phyloP scores from a whole-genome alignment of 2,113 vertebrate species.

The Platysteira castanea region DNA sequence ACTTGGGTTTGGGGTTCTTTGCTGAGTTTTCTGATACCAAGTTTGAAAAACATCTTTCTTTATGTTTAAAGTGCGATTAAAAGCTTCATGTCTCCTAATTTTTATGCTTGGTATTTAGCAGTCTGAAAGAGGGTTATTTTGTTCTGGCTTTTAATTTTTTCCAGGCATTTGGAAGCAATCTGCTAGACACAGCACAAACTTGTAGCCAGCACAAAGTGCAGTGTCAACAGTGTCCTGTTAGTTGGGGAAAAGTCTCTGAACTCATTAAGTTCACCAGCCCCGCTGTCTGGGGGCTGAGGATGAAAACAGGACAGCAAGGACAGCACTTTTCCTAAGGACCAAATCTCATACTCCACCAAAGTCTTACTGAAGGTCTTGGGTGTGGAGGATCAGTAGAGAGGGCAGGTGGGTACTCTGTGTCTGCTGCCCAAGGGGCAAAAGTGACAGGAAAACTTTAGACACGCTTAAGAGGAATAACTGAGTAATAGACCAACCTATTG shows the following conservation, averaged over 20 bases:
- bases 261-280: background rate
- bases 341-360: background rate
- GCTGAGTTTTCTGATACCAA: background rate
- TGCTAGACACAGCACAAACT: background rate
- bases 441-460: background rate
- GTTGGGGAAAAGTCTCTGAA: background rate
- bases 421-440: background rate
- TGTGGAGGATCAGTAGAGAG: background rate
- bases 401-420: background rate
- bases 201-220: background rate
- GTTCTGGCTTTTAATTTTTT: background rate
- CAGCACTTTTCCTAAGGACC: background rate
- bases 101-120: background rate
- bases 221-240: background rate
- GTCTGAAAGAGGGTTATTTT: background rate
- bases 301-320: background rate
- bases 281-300: background rate
- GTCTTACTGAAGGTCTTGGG: background rate
- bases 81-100: background rate
- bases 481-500: background rate
- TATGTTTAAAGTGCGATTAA: background rate
- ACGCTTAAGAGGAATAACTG: background rate
- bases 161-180: background rate
- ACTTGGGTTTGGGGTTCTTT: accelerated
- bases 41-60: background rate